Percentiles rank a stretch among this genome's conserved stretches.
These are phyloP conservation scores for Bothrops jararaca DNA, from an alignment of 2,113 vertebrate species.

Conservation along the genomic window DNA sequence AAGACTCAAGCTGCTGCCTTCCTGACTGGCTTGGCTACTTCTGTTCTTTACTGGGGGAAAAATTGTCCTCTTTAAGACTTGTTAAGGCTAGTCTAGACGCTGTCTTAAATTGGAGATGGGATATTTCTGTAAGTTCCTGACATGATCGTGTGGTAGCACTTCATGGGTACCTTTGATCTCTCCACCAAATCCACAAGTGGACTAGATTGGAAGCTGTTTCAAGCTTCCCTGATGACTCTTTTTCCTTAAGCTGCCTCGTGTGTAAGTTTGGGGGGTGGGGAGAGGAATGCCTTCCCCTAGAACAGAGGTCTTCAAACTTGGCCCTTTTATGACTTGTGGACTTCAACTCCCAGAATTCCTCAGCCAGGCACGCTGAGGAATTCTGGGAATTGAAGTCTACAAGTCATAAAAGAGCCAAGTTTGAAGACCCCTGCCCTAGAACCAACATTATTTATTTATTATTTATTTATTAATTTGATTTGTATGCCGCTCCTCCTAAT, in stretches of 20 bases:
- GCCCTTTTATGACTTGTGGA: too few species aligned
- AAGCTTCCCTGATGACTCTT: neutral
- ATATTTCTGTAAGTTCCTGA: neutral
- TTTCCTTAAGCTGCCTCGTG: neutral
- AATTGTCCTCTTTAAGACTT: neutral
- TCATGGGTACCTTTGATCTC: neutral
- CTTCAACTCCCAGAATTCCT: too few species aligned
- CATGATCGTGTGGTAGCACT: too few species aligned
- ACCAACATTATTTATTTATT: too few species aligned
- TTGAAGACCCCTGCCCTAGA: neutral
- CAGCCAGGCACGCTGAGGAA: too few species aligned
- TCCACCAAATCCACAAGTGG: neutral
- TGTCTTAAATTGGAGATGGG: neutral
- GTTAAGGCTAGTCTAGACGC: neutral
- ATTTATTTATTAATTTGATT: too few species aligned
- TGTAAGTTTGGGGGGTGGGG: neutral
- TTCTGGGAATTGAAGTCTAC: too few species aligned
- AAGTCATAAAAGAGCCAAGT: too few species aligned
- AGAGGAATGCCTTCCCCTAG: neutral
- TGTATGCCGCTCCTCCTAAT: too few species aligned
- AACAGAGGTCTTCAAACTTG: too few species aligned
- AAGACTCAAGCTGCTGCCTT: neutral
- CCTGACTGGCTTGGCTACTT: neutral
- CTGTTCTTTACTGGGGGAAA: neutral
- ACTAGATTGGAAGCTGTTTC: neutral